These are phyloP conservation scores for Empidonax alnorum DNA, from an alignment of 2,113 vertebrate species.

Conservation along the genomic window DNA sequence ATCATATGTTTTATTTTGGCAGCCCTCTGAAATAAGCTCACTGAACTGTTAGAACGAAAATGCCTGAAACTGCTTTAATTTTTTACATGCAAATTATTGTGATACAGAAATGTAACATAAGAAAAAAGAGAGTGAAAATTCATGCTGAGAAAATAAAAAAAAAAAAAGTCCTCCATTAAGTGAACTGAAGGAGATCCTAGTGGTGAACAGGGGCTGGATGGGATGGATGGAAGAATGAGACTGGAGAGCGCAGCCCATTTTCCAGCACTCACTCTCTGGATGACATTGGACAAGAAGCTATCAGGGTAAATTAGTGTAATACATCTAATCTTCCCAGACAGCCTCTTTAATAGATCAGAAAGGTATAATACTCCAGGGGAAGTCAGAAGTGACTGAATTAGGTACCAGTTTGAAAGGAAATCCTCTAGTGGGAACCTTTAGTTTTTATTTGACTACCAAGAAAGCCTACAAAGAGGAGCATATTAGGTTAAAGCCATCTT, in stretches of 20 bases:
- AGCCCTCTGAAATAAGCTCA: not conserved
- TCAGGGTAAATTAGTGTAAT: not conserved
- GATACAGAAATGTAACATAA: not conserved
- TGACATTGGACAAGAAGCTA: not conserved
- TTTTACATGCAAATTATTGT: not conserved
- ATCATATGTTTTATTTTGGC: not conserved
- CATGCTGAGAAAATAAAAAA: not conserved
- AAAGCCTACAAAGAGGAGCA: not conserved
- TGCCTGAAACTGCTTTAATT: not conserved
- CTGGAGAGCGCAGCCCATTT: not conserved
- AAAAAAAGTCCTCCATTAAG: not conserved
- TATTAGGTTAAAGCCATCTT: not conserved
- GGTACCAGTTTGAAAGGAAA: not conserved
- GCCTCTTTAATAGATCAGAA: not conserved
- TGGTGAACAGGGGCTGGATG: not conserved
- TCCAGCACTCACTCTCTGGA: not conserved
- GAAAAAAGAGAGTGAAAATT: not conserved
- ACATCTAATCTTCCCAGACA: not conserved
- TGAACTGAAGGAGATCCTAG: not conserved
- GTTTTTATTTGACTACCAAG: not conserved
- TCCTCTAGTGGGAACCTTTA: not conserved
- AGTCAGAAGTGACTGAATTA: not conserved
- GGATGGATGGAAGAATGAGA: not conserved
- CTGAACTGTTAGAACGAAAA: not conserved
- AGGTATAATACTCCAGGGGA: not conserved